phyloP scores from a whole-genome alignment of 2,797 vertebrate genomes.

The Spatula clypeata region DNA sequence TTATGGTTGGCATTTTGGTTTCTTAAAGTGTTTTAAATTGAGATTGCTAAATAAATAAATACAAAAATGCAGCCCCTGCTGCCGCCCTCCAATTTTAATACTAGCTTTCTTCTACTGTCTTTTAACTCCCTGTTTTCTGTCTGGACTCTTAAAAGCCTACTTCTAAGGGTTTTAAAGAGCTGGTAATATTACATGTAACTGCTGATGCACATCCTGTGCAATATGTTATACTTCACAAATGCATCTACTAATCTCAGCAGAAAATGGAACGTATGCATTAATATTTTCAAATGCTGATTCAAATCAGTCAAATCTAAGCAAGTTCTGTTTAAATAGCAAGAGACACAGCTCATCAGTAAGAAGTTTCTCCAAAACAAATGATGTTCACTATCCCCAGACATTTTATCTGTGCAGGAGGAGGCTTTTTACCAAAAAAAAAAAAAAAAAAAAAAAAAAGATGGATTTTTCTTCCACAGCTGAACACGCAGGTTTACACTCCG shows the following conservation, averaged over 20 bases:
- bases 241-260: not conserved
- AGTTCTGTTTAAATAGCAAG: slow-evolving; percentile 4
- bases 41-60: not conserved
- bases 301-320: not conserved
- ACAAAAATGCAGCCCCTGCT: not conserved
- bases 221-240: not conserved
- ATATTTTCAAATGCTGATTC: not conserved
- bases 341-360: not conserved
- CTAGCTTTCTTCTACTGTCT: not conserved
- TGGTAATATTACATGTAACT: not conserved
- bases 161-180: not conserved
- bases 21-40: slow-evolving; percentile 22
- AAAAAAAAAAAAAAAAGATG: not conserved
- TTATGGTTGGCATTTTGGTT: slow-evolving; percentile 22
- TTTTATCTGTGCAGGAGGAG: slow-evolving; percentile 5
- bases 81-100: not conserved
- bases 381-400: not conserved
- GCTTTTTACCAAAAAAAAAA: not conserved
- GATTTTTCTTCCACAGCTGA: slow-evolving; percentile 43
- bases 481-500: slow-evolving; percentile 31
- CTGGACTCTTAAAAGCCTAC: not conserved
- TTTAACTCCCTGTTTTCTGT: not conserved
- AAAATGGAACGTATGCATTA: not conserved
- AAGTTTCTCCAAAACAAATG: not conserved
- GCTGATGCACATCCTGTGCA: not conserved